phyloP scores from a whole-genome alignment of 2,888 invertebrate genomes.

The Machimus rusticus region DNA sequence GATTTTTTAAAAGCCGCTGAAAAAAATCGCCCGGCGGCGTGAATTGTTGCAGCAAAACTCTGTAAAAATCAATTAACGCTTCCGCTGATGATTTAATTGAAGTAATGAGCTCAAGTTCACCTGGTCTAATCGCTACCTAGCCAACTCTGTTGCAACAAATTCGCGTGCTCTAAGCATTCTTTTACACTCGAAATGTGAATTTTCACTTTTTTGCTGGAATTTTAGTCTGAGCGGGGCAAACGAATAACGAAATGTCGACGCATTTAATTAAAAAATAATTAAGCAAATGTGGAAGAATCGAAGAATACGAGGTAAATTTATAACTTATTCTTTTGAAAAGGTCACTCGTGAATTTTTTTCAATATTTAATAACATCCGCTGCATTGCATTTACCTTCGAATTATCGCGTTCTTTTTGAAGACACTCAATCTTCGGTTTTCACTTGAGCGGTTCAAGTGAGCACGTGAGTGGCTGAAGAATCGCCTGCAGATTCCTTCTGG shows the following conservation, averaged over 20 bases:
- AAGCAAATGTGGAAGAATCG: not conserved
- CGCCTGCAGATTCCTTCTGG: not conserved
- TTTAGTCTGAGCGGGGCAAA: not conserved
- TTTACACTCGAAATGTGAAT: not conserved
- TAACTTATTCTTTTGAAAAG: not conserved
- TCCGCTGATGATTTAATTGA: not conserved
- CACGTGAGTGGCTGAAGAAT: not conserved
- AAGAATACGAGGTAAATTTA: not conserved
- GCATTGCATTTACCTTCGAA: not conserved
- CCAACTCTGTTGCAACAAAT: not conserved
- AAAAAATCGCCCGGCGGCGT: not conserved
- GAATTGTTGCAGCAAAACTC: not conserved
- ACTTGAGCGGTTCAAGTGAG: not conserved
- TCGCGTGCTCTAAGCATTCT: not conserved
- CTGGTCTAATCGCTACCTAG: not conserved
- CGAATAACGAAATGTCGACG: not conserved
- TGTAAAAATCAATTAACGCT: not conserved
- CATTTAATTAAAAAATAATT: not conserved
- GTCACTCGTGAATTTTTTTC: not conserved
- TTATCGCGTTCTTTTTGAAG: not conserved
- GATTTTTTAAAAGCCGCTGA: not conserved
- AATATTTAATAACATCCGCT: not conserved
- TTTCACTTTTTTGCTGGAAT: not conserved
- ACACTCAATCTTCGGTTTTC: not conserved
- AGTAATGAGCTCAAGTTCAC: not conserved